Conservation (phyloP, 2,888 invertebrate species). For the Apocheima hispidaria region DNA sequence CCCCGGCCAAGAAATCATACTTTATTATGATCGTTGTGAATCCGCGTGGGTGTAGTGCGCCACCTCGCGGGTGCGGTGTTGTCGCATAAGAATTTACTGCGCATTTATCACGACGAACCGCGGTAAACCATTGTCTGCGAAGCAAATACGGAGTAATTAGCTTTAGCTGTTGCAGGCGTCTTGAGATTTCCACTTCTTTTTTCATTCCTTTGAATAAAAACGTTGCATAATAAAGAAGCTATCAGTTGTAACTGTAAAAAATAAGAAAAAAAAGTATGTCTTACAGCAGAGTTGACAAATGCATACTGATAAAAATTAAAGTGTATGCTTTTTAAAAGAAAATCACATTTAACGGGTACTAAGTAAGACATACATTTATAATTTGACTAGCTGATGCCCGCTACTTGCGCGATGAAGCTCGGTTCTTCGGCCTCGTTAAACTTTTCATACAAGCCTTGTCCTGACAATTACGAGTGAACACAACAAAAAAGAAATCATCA, state of each 20-base stretch:
- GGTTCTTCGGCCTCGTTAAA: too few relatives aligned
- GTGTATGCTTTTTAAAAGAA: too few relatives aligned
- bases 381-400: too few relatives aligned
- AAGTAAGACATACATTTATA: too few relatives aligned
- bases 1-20: slow-evolving; percentile 85
- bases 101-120: slow-evolving; percentile 72
- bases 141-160: slow-evolving; percentile 70
- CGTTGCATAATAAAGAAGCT: slow-evolving; percentile 1
- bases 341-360: too few relatives aligned
- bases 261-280: too few relatives aligned
- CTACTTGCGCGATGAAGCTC: too few relatives aligned
- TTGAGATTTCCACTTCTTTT: slow-evolving; percentile 32
- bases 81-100: slow-evolving; percentile 80
- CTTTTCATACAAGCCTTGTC: too few relatives aligned
- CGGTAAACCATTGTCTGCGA: slow-evolving; percentile 71
- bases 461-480: too few relatives aligned
- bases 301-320: not conserved
- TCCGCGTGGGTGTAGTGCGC: slow-evolving; percentile 70
- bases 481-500: too few relatives aligned
- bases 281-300: too few relatives aligned
- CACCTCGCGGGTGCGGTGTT: slow-evolving; percentile 71
- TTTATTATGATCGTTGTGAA: slow-evolving; percentile 82
- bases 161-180: slow-evolving; percentile 55
- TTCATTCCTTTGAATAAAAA: slow-evolving; percentile 14
- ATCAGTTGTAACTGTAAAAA: not conserved